A percentile compares a stretch with the other conserved stretches of the same genome.
Conservation (phyloP, 2,888 invertebrate genomes). For the Neoaliturus tenellus region DNA sequence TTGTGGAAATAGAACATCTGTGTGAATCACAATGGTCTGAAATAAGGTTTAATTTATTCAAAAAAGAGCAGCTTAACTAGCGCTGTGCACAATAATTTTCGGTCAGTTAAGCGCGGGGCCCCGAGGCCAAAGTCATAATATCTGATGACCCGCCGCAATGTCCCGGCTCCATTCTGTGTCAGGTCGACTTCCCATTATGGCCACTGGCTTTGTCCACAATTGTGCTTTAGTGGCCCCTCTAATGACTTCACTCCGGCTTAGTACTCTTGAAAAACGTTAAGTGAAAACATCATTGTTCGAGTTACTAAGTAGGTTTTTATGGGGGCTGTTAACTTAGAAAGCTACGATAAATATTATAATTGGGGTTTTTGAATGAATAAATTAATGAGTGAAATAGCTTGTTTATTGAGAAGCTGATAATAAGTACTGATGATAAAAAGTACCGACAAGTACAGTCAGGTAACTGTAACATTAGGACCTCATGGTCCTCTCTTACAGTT, state of each 20-base stretch:
- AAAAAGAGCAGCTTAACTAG: background rate
- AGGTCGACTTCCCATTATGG: background rate
- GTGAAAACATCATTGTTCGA: no score
- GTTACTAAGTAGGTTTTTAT: no score
- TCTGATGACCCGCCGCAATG: constrained; percentile 25
- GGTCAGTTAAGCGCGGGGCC: constrained; percentile 4
- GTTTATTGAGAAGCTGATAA: no score
- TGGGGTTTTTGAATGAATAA: no score
- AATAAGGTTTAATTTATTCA: background rate
- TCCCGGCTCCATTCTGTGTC: background rate
- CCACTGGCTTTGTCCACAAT: background rate
- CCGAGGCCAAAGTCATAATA: background rate
- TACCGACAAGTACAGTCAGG: no score
- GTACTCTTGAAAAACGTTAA: background rate
- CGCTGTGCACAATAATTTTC: background rate
- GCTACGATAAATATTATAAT: no score
- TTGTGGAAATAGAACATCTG: background rate
- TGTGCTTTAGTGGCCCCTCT: constrained; percentile 1
- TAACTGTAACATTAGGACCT: no score
- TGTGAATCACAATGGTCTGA: background rate
- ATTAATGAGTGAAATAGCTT: no score
- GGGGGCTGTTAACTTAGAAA: no score
- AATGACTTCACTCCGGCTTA: background rate
- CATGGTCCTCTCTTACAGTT: no score
- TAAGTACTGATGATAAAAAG: no score